A percentile compares a stretch with the other conserved stretches of the same genome.
phyloP scores from a whole-genome alignment of 1,140 invertebrate species.

The Zaprionus kolodkinae region DNA sequence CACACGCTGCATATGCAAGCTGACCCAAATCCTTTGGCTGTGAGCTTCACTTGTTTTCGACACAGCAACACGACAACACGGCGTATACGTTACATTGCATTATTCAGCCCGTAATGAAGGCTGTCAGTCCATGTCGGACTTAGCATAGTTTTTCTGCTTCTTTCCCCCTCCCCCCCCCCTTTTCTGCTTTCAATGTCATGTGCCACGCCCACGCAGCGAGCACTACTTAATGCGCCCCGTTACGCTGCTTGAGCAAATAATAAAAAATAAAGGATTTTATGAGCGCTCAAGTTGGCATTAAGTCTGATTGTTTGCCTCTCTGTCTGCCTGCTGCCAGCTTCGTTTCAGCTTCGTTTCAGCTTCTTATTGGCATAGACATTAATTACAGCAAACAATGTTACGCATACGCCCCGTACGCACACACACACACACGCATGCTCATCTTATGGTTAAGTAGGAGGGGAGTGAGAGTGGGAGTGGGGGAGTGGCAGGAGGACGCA shows the following conservation, averaged over 20 bases:
- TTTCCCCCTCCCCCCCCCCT: background rate
- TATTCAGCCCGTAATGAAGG: constrained; percentile 75
- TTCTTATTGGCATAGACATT: constrained; percentile 78
- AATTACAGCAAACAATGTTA: constrained; percentile 78
- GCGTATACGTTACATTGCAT: constrained; percentile 60
- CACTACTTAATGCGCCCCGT: constrained; percentile 64
- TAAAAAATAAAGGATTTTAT: constrained; percentile 70
- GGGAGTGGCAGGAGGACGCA: background rate
- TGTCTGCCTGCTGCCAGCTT: background rate
- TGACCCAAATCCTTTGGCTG: constrained; percentile 74
- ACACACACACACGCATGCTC: constrained; percentile 23
- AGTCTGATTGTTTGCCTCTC: constrained; percentile 42
- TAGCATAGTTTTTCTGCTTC: constrained; percentile 62
- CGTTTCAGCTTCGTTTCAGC: constrained; percentile 21
- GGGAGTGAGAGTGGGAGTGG: too few species aligned
- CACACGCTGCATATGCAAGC: constrained; percentile 75
- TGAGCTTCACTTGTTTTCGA: constrained; percentile 75
- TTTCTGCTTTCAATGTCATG: constrained; percentile 73
- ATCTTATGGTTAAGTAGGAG: constrained; percentile 31
- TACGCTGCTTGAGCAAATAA: constrained; percentile 58
- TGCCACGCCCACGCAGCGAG: constrained; percentile 59
- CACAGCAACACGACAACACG: constrained; percentile 38
- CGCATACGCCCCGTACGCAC: constrained; percentile 55
- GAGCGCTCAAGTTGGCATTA: constrained; percentile 69
- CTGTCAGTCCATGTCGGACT: constrained; percentile 57